Base-by-base conservation (phyloP, 1,140 invertebrate genomes). In the Pinna nobilis region DNA sequence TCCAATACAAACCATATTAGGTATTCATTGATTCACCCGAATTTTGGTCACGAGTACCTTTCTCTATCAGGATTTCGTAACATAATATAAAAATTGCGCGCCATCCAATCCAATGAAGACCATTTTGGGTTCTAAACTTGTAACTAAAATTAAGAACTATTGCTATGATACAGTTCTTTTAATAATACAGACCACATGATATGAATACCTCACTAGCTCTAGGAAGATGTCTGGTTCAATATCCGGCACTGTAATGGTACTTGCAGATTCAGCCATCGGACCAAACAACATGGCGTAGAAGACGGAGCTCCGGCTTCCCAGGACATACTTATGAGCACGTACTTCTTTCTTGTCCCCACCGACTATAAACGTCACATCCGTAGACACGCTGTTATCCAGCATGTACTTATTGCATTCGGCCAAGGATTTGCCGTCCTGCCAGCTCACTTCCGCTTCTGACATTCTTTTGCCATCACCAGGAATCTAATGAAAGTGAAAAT, bases 351-450 rank as follows among this genome's bases (percentile, higher is more conserved):
- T 51, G 15, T 15, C 60, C 23, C 51, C 59, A 55, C 53, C 78
- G 51, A 82, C 44, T 18, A 51, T 13, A 51, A 82, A 67, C 25
- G 61, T 61, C 53, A 83, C 76, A 73, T 81, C 67, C 77, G 76
- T 69, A 35, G 66, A 65, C 20, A 73, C 30, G 30, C 73, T 33
- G 55, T 77, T 68, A 41, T 80, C 61, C 28, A 83, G 18, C 73
- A 79, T 67, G 13, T 72, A 63, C 28, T 41, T 11, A 30, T 67
- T 74, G 25, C 65, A 74, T 35, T 74, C 71, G 35, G 33, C 28
- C 9, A 77, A 51, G 2, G 70, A 25, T 53, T 33, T 37, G 1
- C 35, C 44, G 25, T 35, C 7, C 44, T 66, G 59, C 76, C 70
- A 74, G 3, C 65, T 79, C 39, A 63, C 72, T 9, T 9, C n/a